Conservation (phyloP, 2,797 vertebrate species). For the Macropus fuliginosus region DNA sequence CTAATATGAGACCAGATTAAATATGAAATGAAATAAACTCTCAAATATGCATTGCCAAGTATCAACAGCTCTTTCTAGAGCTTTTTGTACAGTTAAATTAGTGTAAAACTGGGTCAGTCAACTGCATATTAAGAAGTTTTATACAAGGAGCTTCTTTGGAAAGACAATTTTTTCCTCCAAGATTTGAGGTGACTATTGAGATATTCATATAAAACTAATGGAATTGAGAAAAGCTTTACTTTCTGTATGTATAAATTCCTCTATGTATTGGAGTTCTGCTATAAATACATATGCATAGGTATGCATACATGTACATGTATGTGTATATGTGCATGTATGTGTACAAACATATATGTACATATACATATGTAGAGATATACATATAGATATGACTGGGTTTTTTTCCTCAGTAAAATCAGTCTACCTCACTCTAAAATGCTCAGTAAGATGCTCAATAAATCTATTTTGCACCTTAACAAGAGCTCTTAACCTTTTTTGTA, state of each 20-base stretch:
- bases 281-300: background rate
- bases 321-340: too few species aligned
- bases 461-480: background rate
- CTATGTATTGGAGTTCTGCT: background rate
- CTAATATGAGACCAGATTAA: background rate
- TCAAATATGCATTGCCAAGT: background rate
- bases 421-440: background rate
- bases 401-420: background rate
- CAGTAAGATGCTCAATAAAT: background rate
- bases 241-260: background rate
- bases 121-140: background rate
- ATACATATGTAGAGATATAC: background rate
- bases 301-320: background rate
- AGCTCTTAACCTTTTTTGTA: background rate
- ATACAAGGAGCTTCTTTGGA: background rate
- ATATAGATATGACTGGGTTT: background rate
- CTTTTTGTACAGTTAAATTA: background rate
- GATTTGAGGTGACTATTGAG: background rate
- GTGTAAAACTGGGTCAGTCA: background rate
- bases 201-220: background rate
- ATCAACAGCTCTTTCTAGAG: background rate
- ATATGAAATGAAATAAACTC: background rate
- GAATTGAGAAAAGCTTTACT: background rate
- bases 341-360: background rate
- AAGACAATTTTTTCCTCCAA: background rate